A percentile compares a stretch with the other conserved stretches of the same genome.
Evolutionary conservation across 2,797 vertebrate species (phyloP).

Genomic region (Mus caroli): DNA sequence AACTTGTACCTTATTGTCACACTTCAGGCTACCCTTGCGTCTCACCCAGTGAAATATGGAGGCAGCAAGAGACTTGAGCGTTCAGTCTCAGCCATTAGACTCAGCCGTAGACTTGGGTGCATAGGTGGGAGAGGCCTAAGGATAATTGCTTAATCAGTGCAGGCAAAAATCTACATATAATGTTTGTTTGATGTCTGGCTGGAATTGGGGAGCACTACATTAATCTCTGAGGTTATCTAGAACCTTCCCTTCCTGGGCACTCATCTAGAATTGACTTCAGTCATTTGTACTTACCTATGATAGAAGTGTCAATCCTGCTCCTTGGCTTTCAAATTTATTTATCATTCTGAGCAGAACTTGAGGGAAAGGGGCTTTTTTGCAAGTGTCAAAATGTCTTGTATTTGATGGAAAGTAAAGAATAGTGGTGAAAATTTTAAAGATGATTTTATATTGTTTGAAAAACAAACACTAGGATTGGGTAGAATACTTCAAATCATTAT

Average conservation of each 20-base stretch:
- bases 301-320: not conserved
- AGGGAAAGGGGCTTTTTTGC: not conserved
- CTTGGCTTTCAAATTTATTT: slow-evolving; percentile 26
- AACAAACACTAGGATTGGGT: not conserved
- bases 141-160: slow-evolving; percentile 20
- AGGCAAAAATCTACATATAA: not conserved
- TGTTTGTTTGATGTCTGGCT: not conserved
- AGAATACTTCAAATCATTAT: not conserved
- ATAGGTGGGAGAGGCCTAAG: not conserved
- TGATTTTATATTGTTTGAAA: not conserved
- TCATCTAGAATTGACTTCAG: slow-evolving; percentile 36
- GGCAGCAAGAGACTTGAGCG: not conserved
- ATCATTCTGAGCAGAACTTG: slow-evolving; percentile 26
- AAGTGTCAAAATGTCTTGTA: not conserved
- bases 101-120: not conserved
- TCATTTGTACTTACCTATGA: not conserved
- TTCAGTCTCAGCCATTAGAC: not conserved
- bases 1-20: not conserved
- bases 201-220: not conserved
- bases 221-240: not conserved
- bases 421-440: not conserved
- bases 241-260: not conserved
- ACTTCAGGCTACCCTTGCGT: not conserved
- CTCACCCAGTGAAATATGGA: not conserved
- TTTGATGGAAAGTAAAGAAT: not conserved